Evolutionary conservation across 2,888 invertebrate species (phyloP).

Genomic region (Hedya salicella): DNA sequence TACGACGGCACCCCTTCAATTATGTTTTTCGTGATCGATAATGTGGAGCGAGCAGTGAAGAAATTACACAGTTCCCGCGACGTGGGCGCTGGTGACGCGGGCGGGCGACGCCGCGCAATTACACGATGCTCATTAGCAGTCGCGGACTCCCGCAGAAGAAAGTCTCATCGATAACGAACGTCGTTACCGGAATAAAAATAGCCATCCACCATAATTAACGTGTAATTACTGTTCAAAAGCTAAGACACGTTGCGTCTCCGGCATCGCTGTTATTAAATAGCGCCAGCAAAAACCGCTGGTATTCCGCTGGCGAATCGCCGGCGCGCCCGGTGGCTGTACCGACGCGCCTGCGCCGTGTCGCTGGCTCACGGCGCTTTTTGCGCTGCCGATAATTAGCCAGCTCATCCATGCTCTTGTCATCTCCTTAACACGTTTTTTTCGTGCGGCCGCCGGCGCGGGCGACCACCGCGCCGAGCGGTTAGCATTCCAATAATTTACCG

Average conservation of each 20-base stretch:
- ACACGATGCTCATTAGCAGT: conserved; percentile 63
- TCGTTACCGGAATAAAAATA: conserved; percentile 65
- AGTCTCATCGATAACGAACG: conserved; percentile 65
- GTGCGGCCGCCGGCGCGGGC: conserved; percentile 62
- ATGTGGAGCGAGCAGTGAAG: conserved; percentile 81
- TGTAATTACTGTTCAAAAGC: conserved; percentile 68
- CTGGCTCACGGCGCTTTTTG: conserved; percentile 66
- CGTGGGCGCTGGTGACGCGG: conserved; percentile 48
- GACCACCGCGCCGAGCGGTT: conserved; percentile 74
- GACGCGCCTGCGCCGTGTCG: conserved; percentile 65
- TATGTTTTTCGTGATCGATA: conserved; percentile 83
- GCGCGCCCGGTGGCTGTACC: conserved; percentile 66
- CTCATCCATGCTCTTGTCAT: conserved; percentile 80
- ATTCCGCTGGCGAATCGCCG: conserved; percentile 68
- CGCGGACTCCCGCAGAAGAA: conserved; percentile 56
- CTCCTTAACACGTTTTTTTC: conserved; percentile 80
- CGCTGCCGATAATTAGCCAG: conserved; percentile 72
- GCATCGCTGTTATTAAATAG: conserved; percentile 64
- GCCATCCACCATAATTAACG: conserved; percentile 65
- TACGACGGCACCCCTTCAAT: conserved; percentile 84
- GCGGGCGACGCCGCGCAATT: conserved; percentile 42
- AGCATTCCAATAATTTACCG: conserved; percentile 83
- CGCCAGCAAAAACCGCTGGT: conserved; percentile 62
- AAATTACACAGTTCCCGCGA: conserved; percentile 76
- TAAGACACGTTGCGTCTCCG: conserved; percentile 57